Evolutionary conservation across 23 tunicate genomes (phyloP), one percentile per base, ranked within the genome.

Genomic region (Styela clava): DNA sequence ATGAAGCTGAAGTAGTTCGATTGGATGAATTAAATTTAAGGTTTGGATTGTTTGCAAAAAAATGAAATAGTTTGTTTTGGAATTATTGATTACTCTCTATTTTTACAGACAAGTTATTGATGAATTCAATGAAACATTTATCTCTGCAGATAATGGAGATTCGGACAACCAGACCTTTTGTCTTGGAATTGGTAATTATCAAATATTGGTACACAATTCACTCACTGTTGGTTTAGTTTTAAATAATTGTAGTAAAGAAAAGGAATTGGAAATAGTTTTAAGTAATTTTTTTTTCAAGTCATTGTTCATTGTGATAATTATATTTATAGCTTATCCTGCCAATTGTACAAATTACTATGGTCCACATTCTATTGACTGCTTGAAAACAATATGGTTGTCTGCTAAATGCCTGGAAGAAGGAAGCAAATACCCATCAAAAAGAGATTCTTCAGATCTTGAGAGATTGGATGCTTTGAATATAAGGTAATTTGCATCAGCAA

Each of bases 171-270:
- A 78, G 35, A 61, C 61, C 9, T 44, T 37, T 30, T 78, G 82
- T 78, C 31, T 78, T 27, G 82, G 82, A 2, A 3, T 51, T 52
- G 82, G 82, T 78, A 61, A 56, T 68, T 56, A 16, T 72, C n/a
- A n/a, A n/a, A n/a, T n/a, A n/a, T n/a, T n/a, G n/a, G n/a, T n/a
- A n/a, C n/a, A n/a, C n/a, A n/a, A n/a, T n/a, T n/a, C n/a, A n/a
- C n/a, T n/a, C n/a, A n/a, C n/a, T n/a, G n/a, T n/a, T n/a, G n/a
- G n/a, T n/a, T n/a, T n/a, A n/a, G n/a, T n/a, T n/a, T n/a, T n/a
- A n/a, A n/a, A n/a, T n/a, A n/a, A n/a, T n/a, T n/a, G n/a, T n/a
- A n/a, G n/a, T n/a, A n/a, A n/a, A n/a, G n/a, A n/a, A n/a, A n/a
- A n/a, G n/a, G n/a, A n/a, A n/a, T n/a, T n/a, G n/a, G n/a, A n/a